Evolutionary conservation across 2,797 vertebrate genomes (phyloP).

Genomic region (Melopsittacus undulatus): DNA sequence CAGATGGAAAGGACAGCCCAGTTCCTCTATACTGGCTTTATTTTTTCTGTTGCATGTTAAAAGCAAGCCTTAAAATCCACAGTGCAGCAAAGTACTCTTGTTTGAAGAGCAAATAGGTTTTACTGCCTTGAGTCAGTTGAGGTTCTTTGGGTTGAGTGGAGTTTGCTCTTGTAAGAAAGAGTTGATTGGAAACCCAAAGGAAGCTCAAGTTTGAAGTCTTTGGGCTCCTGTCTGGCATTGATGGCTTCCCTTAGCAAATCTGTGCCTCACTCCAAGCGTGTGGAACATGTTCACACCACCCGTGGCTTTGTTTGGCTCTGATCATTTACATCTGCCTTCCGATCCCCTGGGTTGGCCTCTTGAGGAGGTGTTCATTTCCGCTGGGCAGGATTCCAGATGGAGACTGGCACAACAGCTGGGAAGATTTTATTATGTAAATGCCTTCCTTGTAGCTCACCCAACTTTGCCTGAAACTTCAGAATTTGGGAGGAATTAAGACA

Average conservation of each 20-base stretch:
- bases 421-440: slow-evolving; percentile 40
- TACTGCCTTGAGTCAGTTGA: background rate
- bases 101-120: background rate
- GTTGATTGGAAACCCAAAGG: background rate
- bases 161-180: background rate
- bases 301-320: background rate
- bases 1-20: background rate
- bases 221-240: background rate
- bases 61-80: background rate
- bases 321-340: slow-evolving; percentile 40
- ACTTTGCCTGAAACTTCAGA: background rate
- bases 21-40: background rate
- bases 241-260: background rate
- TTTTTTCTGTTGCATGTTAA: background rate
- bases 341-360: background rate
- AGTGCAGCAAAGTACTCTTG: background rate
- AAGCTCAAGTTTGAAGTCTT: background rate
- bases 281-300: background rate
- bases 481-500: background rate
- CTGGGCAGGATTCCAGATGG: slow-evolving; percentile 18
- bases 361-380: slow-evolving; percentile 23
- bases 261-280: background rate
- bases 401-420: slow-evolving; percentile 33
- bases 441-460: background rate
- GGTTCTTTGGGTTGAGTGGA: background rate